Evolutionary conservation across 2,113 vertebrate species (phyloP).

Genomic region (Tychaedon coryphoeus): DNA sequence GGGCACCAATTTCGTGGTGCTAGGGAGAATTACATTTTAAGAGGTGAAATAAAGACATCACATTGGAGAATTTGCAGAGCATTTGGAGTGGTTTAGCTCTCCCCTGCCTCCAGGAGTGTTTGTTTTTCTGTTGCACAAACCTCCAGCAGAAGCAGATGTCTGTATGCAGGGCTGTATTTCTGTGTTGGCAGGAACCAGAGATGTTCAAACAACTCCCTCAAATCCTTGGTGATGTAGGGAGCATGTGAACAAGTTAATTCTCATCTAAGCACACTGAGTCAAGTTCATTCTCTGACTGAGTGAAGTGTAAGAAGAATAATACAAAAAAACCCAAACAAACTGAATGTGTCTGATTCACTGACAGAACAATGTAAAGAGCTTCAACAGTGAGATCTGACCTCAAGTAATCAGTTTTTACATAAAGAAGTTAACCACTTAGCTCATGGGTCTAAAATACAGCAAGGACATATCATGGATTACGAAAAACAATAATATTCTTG

Average conservation of each 20-base stretch:
- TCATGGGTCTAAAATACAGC: neutral
- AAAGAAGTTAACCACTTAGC: neutral
- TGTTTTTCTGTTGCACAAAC: neutral
- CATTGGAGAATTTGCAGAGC: neutral
- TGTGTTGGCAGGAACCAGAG: neutral
- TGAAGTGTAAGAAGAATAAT: neutral
- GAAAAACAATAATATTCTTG: neutral
- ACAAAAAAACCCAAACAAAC: neutral
- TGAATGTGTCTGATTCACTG: neutral
- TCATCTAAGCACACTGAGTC: neutral
- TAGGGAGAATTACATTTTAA: neutral
- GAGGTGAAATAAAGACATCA: fast-evolving
- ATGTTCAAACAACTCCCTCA: neutral
- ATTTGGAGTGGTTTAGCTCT: neutral
- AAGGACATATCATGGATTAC: neutral
- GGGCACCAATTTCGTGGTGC: neutral
- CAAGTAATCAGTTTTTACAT: neutral
- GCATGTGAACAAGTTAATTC: neutral
- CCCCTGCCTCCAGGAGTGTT: neutral
- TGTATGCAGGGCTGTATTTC: neutral
- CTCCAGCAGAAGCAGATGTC: neutral
- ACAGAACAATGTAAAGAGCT: neutral
- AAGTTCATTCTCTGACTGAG: neutral
- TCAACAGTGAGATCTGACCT: neutral
- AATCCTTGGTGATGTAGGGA: neutral